Conservation (phyloP, 2,888 invertebrate species). For the Perizoma flavofasciatum region DNA sequence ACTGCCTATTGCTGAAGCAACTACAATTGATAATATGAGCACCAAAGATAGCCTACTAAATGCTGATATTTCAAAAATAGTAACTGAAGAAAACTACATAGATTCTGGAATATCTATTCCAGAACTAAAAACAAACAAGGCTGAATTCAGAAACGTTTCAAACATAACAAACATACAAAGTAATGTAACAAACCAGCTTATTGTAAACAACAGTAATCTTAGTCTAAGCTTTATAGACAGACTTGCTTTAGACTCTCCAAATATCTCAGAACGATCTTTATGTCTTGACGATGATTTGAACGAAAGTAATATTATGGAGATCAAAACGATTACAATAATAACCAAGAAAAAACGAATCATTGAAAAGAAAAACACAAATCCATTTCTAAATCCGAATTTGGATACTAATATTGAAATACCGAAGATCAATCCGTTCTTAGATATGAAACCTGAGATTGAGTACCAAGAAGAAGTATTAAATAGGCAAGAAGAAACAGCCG, state of each 20-base stretch:
- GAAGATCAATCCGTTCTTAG: slow-evolving; percentile 65
- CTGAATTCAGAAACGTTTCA: slow-evolving; percentile 35
- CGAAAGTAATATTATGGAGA: slow-evolving; percentile 82
- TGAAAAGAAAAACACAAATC: slow-evolving; percentile 69
- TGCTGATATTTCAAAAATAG: slow-evolving; percentile 39
- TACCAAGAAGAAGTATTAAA: slow-evolving; percentile 57
- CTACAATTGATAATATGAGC: slow-evolving; percentile 22
- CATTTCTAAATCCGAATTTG: slow-evolving; percentile 69
- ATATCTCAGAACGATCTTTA: slow-evolving; percentile 67
- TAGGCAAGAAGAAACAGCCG: slow-evolving; percentile 40
- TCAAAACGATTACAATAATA: slow-evolving; percentile 78
- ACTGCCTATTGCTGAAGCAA: slow-evolving; percentile 7
- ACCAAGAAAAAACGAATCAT: slow-evolving; percentile 68
- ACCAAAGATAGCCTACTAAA: slow-evolving; percentile 29
- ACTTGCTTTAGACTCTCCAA: slow-evolving; percentile 71
- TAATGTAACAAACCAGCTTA: slow-evolving; percentile 66
- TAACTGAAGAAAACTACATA: slow-evolving; percentile 47
- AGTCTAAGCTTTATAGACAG: slow-evolving; percentile 78
- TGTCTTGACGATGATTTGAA: slow-evolving; percentile 78
- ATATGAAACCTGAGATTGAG: slow-evolving; percentile 58
- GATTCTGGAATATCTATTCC: slow-evolving; percentile 64
- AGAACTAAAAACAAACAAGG: slow-evolving; percentile 59
- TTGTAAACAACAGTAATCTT: slow-evolving; percentile 67
- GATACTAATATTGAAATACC: slow-evolving; percentile 42
- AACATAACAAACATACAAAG: slow-evolving; percentile 63